Base-by-base conservation (phyloP, 2,888 invertebrate genomes). In the Monoplex corrugatus region DNA sequence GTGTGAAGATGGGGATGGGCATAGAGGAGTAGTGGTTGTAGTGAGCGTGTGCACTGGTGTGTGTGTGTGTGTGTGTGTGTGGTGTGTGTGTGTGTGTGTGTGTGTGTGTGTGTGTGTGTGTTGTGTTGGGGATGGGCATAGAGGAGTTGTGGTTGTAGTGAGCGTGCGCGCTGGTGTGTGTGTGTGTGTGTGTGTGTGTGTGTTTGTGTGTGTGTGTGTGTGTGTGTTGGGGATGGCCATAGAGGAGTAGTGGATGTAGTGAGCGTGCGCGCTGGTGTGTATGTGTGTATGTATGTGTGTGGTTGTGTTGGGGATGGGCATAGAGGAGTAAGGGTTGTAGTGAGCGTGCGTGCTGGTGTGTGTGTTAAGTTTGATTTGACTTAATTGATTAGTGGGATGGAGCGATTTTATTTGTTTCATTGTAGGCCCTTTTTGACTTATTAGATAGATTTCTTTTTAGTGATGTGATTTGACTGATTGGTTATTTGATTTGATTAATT, bases 91-190 rank as follows among this genome's bases (percentile, higher is more conserved):
- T n/a, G n/a, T n/a, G n/a, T n/a, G n/a, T n/a, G n/a, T n/a, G n/a
- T 75, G 72, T 32, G 72, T 75, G 72, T 32, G 72, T 75, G 72
- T 35, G 72, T 75, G 72, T 32, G 72, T 75, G 72, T 32, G 72
- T 50, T n/a, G n/a, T n/a, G n/a, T n/a, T 50, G 50, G 8, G 50
- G 8, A 19, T 50, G 50, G 8, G 50, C 19, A 19, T 50, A 19
- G 8, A 19, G 8, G 50, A 13, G 50, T 50, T 8, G 8, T 8
- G 8, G 50, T 50, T 8, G 8, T 8, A 10, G 72, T 75, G 72
- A 10, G 72, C 35, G 72, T 32, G 72, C 35, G 72, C 5, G 68
- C 28, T 13, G 16, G 63, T 8, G 63, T 63, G 63, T 8, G 63
- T 63, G 63, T 8, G 63, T 63, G 8, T 16, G 63, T 63, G 75